Evolutionary conservation across 2,113 vertebrate species (phyloP).

Genomic region (Ploceus nigricollis): DNA sequence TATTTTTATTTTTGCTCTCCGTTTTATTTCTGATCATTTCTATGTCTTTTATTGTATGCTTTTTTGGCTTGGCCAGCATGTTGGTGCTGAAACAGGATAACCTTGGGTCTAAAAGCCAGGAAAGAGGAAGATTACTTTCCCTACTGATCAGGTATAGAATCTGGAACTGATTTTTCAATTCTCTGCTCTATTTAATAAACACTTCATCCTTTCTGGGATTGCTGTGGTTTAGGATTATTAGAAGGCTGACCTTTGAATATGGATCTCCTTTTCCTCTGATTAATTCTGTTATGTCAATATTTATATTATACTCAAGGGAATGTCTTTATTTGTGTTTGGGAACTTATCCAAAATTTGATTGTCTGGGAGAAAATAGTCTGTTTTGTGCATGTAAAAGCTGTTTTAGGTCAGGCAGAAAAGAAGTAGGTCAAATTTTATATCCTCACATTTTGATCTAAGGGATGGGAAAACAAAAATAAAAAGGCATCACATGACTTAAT

Average conservation of each 20-base stretch:
- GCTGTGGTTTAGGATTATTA: not conserved
- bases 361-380: constrained; percentile 1
- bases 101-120: not conserved
- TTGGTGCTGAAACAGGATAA: not conserved
- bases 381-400: not conserved
- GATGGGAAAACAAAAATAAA: constrained; percentile 19
- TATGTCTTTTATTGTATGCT: not conserved
- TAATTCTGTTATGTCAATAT: constrained; percentile 29
- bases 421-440: constrained; percentile 41
- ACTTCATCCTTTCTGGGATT: not conserved
- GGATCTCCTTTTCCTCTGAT: not conserved
- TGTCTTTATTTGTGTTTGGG: not conserved
- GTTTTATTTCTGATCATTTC: not conserved
- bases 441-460: constrained; percentile 6
- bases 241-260: not conserved
- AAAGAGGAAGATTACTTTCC: not conserved
- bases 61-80: not conserved
- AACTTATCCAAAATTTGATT: not conserved
- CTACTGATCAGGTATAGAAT: not conserved
- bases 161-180: not conserved
- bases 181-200: not conserved
- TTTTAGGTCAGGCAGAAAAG: constrained; percentile 28
- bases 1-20: not conserved
- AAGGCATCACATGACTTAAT: not conserved
- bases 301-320: not conserved